A percentile compares a stretch with the other conserved stretches of the same genome.
These are phyloP conservation scores for Bombycilla garrulus DNA, from an alignment of 2,113 vertebrate species.

Conservation along the genomic window DNA sequence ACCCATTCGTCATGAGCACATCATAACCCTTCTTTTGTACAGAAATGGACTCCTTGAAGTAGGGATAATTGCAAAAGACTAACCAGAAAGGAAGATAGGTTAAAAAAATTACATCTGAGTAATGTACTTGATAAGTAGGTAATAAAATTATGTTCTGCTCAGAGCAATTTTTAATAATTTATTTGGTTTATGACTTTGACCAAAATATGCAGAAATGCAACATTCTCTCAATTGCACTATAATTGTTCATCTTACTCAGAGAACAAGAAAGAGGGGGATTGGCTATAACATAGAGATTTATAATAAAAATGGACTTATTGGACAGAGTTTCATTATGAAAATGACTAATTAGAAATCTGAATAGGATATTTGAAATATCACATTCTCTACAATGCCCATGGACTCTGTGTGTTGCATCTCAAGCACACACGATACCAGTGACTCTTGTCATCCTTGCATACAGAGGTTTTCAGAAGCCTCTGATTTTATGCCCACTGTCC, in stretches of 20 bases:
- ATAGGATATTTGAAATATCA: background rate
- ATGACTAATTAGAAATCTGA: background rate
- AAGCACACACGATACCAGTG: background rate
- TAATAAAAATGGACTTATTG: background rate
- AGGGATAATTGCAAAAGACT: conserved; percentile 26
- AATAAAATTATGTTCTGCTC: conserved; percentile 52
- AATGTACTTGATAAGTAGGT: conserved; percentile 34
- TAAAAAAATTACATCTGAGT: background rate
- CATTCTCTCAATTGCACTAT: background rate
- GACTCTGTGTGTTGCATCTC: background rate
- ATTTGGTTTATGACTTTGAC: background rate
- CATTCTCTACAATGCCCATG: background rate
- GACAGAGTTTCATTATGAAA: background rate
- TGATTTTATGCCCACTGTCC: background rate
- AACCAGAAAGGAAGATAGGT: conserved; percentile 3
- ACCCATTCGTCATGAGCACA: background rate
- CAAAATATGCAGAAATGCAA: background rate
- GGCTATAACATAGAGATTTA: background rate
- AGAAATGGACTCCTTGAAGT: background rate
- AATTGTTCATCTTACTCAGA: background rate
- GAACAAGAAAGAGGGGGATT: background rate
- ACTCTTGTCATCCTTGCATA: background rate
- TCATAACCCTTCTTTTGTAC: background rate
- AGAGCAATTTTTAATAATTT: conserved; percentile 25
- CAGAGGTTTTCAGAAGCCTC: background rate